Percentiles rank a stretch among this genome's conserved stretches.
Evolutionary conservation across 2,113 vertebrate species (phyloP).

Genomic region (Excalfactoria chinensis): DNA sequence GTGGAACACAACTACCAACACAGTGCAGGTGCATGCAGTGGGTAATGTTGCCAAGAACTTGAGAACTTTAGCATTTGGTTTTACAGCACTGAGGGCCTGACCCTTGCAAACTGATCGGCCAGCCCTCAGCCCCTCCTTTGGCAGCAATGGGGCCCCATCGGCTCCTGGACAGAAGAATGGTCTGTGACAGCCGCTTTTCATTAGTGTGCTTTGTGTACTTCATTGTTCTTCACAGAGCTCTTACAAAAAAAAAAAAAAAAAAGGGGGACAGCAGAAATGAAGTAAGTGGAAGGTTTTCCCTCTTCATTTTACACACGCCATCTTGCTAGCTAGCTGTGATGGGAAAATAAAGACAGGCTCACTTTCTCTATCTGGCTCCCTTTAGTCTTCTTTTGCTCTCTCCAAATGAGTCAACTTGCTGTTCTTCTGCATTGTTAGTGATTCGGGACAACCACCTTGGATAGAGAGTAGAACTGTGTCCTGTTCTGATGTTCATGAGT

Average conservation of each 20-base stretch:
- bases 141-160: not conserved
- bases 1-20: not conserved
- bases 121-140: not conserved
- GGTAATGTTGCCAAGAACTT: not conserved
- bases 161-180: not conserved
- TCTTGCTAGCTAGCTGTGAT: not conserved
- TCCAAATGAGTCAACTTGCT: not conserved
- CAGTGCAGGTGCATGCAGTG: not conserved
- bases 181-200: not conserved
- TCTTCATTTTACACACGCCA: not conserved
- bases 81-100: not conserved
- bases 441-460: not conserved
- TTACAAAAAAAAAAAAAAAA: not conserved
- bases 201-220: not conserved
- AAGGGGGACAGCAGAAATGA: not conserved
- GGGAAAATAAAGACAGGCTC: not conserved
- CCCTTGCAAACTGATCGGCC: not conserved
- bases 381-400: not conserved
- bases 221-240: not conserved
- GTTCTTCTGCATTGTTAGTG: accelerated
- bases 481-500: not conserved
- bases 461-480: not conserved
- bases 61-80: not conserved
- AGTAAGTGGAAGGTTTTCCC: not conserved
- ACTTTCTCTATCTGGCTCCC: not conserved